Base-by-base conservation (phyloP, 1,140 invertebrate genomes). In the Lepeophtheirus salmonis region DNA sequence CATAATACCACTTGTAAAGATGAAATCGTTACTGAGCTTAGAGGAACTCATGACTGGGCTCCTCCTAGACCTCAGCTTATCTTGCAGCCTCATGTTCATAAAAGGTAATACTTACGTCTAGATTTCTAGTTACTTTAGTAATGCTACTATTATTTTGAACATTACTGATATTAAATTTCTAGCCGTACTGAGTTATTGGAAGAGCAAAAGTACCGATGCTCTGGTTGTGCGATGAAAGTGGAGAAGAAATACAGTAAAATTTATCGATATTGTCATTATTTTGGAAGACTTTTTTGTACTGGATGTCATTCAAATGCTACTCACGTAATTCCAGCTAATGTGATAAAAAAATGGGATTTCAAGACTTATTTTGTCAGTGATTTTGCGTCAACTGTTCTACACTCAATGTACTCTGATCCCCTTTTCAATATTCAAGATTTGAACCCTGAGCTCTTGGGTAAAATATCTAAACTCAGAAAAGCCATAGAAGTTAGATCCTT, bases 301-400 rank as follows among this genome's bases (percentile, higher is more conserved):
- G 49, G 57, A 14, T 60, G 57, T 41, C 57, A 60, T 60, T 17
- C 18, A 14, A 50, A 50, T 51, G 14, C 16, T n/a, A n/a, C n/a
- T 16, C n/a, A 14, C 10, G 30, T 60, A 14, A 49, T 60, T 17
- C 57, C 57, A 1, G 57, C 57, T 12, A n/a, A 41, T 12, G 24
- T 60, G n/a, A 49, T 60, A 16, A 21, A 60, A 17, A 41, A 60
- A n/a, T 60, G 57, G 57, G 49, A 60, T 25, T 60, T 60, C 22
- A 60, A 60, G 49, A 25, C 17, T 16, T 60, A 60, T 50, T 20
- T 41, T 10, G 53, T 55, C 4, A 18, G 16, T 22, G 22, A 55
- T 20, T 55, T 55, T 24, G 16, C 53, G 4, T 22, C 22, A 10
- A 22, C 16, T 12, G 22, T 55, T 55, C 22, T 55, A 10, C 12